Base-by-base conservation (phyloP, 2,888 invertebrate species). In the Eulithis testata region DNA sequence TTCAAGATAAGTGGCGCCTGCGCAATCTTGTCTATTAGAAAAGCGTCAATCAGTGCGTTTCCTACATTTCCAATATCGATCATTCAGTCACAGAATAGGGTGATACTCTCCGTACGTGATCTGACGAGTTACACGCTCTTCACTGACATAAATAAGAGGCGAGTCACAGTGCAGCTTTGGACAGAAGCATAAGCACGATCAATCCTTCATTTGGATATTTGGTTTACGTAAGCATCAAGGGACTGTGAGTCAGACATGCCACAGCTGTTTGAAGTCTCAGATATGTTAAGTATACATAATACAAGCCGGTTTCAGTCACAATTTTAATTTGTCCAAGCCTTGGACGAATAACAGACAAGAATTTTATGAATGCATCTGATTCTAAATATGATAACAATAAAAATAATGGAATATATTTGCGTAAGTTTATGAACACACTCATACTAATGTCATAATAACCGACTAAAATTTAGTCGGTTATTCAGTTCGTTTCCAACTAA, bases 21-120 rank as follows among this genome's bases (percentile, higher is more conserved):
- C 65, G 69, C 66, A 71, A 71, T 75, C 71, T 69, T 66, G 67
- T 68, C 70, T 62, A 74, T 79, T 79, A 76, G 76, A 79, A 79
- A 71, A 73, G 64, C 65, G 72, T 71, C 71, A 71, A 73, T 74
- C 71, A 68, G 63, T 64, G 65, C 70, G 72, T 72, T 76, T 77
- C 75, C 74, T 73, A 70, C 70, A 73, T 73, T 73, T 76, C 68
- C 69, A 70, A 70, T 73, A 70, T 70, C 72, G 69, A 72, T 73
- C 69, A 54, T 61, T 49, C 37, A 36, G 57, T 11, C 64, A 64
- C 59, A 64, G 64, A 55, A 54, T 60, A 59, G 31, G 21, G 31
- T 36, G 11, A 64, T 36, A 59, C 43, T 50, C 8, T 36, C 43
- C 27, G 60, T 66, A 69, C 73, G 69, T 70, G 71, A 75, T 74